These are phyloP conservation scores for Melanargia galathea DNA, from an alignment of 2,888 invertebrate species.

Conservation along the genomic window DNA sequence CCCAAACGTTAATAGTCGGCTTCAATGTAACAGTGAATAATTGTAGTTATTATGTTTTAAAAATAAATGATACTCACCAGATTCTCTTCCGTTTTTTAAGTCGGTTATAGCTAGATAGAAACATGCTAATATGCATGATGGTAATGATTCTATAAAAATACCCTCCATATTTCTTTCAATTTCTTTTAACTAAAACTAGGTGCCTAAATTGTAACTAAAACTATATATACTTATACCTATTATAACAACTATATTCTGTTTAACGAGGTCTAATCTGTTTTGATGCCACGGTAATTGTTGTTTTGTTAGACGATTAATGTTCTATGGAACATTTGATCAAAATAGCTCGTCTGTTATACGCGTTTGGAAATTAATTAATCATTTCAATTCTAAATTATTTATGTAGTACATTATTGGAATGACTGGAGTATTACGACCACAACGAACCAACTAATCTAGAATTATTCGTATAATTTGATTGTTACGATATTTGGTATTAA, in stretches of 20 bases:
- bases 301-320: slow-evolving; percentile 8
- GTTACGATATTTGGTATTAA: not conserved
- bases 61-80: too few species aligned
- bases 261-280: slow-evolving; percentile 5
- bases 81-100: too few species aligned
- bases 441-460: not conserved
- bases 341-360: not conserved
- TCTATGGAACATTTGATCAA: not conserved
- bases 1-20: too few species aligned
- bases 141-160: too few species aligned
- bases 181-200: not conserved
- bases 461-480: not conserved
- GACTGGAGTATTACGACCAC: not conserved
- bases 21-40: too few species aligned
- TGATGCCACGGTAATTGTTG: not conserved
- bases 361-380: slow-evolving; percentile 5
- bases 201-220: not conserved
- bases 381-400: slow-evolving; percentile 14
- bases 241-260: not conserved
- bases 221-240: not conserved
- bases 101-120: too few species aligned
- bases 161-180: not conserved
- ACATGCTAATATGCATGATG: too few species aligned
- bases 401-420: slow-evolving; percentile 6
- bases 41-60: too few species aligned